A percentile compares a stretch with the other conserved stretches of the same genome.
Evolutionary conservation across 2,888 invertebrate species (phyloP).

Genomic region (Habrosyne pyritoides): DNA sequence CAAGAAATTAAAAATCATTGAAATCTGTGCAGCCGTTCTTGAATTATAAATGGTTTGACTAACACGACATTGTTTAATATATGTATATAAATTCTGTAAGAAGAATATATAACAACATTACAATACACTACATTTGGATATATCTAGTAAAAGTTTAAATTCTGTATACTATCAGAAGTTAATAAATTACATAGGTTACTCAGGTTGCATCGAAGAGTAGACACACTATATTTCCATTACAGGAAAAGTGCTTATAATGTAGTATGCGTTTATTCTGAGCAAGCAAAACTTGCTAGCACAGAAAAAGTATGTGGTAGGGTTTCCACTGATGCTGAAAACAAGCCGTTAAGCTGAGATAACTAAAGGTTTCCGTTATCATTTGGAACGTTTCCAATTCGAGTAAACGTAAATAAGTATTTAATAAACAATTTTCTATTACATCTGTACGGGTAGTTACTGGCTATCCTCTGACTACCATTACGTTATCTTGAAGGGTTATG

Average conservation of each 20-base stretch:
- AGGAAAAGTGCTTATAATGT: background rate
- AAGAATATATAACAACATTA: too few relatives aligned
- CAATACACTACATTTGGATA: too few relatives aligned
- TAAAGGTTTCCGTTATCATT: slow-evolving; percentile 27
- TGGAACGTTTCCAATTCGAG: slow-evolving; percentile 24
- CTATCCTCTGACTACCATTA: too few relatives aligned
- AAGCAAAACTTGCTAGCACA: background rate
- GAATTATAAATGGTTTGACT: too few relatives aligned
- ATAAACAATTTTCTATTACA: background rate
- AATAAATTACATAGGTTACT: background rate
- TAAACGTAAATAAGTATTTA: background rate
- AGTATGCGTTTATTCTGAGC: background rate
- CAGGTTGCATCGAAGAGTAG: background rate
- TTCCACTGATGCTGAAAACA: slow-evolving; percentile 10
- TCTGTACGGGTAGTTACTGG: too few relatives aligned
- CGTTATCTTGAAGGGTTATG: too few relatives aligned
- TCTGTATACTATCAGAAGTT: background rate
- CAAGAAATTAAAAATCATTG: too few relatives aligned
- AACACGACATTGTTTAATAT: too few relatives aligned
- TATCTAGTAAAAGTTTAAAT: too few relatives aligned
- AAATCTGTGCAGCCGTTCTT: too few relatives aligned
- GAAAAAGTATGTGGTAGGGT: too few relatives aligned
- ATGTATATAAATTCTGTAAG: too few relatives aligned
- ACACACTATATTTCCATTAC: background rate
- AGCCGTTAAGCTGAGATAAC: slow-evolving; percentile 23